Evolutionary conservation across 1,140 invertebrate species (phyloP).

Genomic region (Ephestia elutella): DNA sequence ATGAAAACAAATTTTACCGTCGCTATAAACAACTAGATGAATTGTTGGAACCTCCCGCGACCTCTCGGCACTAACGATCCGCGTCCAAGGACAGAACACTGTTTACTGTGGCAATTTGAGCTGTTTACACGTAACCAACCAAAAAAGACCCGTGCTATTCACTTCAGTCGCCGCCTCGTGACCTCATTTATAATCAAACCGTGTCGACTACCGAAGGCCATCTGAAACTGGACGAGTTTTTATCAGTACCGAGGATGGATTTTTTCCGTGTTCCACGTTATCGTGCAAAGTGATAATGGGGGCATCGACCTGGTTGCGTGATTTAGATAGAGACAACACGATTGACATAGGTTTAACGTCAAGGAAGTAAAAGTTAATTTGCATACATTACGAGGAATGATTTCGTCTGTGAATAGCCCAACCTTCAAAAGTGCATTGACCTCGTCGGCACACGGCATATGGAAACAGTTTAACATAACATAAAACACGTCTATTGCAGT

Average conservation of each 20-base stretch:
- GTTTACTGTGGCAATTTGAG: constrained; percentile 23
- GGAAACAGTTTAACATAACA: constrained; percentile 11
- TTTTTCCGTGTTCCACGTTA: constrained; percentile 63
- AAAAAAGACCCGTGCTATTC: constrained; percentile 19
- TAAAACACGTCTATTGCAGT: constrained; percentile 23
- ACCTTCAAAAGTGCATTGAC: constrained; percentile 25
- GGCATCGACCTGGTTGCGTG: constrained; percentile 59
- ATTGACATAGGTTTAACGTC: constrained; percentile 8
- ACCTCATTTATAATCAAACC: constrained; percentile 12
- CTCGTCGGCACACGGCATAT: constrained; percentile 13
- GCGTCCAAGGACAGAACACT: constrained; percentile 29
- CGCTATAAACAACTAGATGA: not conserved
- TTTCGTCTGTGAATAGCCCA: constrained; percentile 14
- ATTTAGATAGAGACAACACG: constrained; percentile 34
- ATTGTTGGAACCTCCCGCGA: constrained; percentile 30
- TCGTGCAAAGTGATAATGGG: constrained; percentile 60
- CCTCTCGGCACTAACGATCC: constrained; percentile 25
- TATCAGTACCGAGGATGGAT: constrained; percentile 53
- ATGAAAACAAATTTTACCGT: not conserved
- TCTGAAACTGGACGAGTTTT: constrained; percentile 33
- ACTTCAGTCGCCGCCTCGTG: constrained; percentile 7
- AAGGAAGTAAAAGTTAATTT: constrained; percentile 15
- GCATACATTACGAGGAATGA: constrained; percentile 8
- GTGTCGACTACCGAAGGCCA: constrained; percentile 24
- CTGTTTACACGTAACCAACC: constrained; percentile 24